Base-by-base conservation (phyloP, 2,888 invertebrate genomes). In the Scaptodrosophila latifasciaeformis region DNA sequence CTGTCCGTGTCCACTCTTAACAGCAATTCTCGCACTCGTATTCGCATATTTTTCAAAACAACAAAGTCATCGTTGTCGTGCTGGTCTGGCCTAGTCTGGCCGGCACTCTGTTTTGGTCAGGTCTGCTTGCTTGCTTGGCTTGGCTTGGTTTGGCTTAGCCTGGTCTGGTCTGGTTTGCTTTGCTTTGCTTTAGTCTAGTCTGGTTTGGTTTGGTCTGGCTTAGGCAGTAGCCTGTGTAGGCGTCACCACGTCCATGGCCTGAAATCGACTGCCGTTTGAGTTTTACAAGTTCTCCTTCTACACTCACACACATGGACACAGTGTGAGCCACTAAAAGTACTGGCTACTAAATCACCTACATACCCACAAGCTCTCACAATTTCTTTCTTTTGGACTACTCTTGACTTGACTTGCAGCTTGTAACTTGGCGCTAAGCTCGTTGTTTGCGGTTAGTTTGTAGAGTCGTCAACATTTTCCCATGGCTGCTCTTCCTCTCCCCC, bases 371-470 rank as follows among this genome's bases (percentile, higher is more conserved):
- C 46, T 34, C 34, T 34, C 34, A 29, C 24, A 27, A 5, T 37
- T 57, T 61, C 57, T 62, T 44, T 48, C 52, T 53, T 57, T n/a
- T n/a, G n/a, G n/a, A n/a, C n/a, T n/a, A n/a, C 24, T 40, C 42
- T 37, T 49, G 64, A 53, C 68, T 61, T 75, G 78, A 70, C 72
- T 77, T 70, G 66, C 66, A 70, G 71, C 67, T 63, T 70, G 77
- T 70, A 43, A 65, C 50, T 54, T 43, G 60, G 64, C 69, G 67
- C 65, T 78, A 71, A 75, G 76, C 79, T 53, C 34, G 55, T 65
- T 75, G 76, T 78, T 75, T 61, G 67, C 65, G 65, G 67, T 46
- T 56, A 53, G 62, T 53, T 43, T 24, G 40, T 21, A n/a, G n/a
- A n/a, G n/a, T n/a, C n/a, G n/a, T n/a, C n/a, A n/a, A n/a, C n/a